Evolutionary conservation across 1,140 invertebrate genomes (phyloP), one percentile per base, ranked within the genome.

Genomic region (Neomicropteryx cornuta): DNA sequence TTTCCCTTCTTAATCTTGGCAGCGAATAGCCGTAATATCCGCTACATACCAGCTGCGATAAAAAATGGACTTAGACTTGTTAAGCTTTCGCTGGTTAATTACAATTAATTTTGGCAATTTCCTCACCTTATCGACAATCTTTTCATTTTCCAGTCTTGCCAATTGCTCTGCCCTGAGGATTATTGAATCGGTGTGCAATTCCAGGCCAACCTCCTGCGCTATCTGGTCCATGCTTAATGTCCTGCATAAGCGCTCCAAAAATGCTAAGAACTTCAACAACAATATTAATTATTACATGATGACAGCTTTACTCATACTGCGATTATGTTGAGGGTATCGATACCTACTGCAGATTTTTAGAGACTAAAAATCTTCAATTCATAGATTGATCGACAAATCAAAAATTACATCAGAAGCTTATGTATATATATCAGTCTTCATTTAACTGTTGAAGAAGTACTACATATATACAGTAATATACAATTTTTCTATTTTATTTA

Each of bases 181-280:
- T 19, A 88, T 63, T 18, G 79, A 81, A 48, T 88, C 83, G 0
- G 81, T 84, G 58, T 84, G 81, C 18, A 87, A 65, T 53, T 86
- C 83, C 13, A 84, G 73, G 5, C 83, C 83, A 33, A 82, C 71
- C 45, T 86, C 83, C 47, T 81, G 71, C 0, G 82, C 78, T 44
- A 83, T 75, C 58, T 83, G 80, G 52, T 84, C 81, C 72, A 83
- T 77, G 50, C 82, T 79, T 52, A 83, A 66, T 10, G 76, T 77
- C 43, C 76, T 68, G 38, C 78, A 77, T 24, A 88, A 53, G 31
- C 83, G 66, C 49, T 85, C 82, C 50, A 84, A 55, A 56, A 84
- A 84, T 47, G 75, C 71, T 50, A 79, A 70, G 50, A 82, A 81
- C 81, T 84, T 56, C 27, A 62, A 62, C 45, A 45, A 50, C 20